Evolutionary conservation across 1,140 invertebrate genomes (phyloP).

Genomic region (Drosophila murphyi): DNA sequence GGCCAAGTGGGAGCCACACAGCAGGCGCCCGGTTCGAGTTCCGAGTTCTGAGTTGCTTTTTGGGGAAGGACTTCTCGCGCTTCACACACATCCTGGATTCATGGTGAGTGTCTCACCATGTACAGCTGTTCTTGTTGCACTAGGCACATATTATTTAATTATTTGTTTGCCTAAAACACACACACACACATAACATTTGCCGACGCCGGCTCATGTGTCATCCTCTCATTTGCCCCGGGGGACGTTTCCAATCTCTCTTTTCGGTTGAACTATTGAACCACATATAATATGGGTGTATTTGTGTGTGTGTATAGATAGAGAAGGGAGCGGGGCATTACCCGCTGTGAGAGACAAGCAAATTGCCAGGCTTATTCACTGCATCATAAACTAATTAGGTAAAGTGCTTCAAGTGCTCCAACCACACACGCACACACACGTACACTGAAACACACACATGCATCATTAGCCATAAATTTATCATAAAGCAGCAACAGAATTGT

Average conservation of each 20-base stretch:
- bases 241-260: conserved; percentile 13
- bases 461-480: too few relatives aligned
- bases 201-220: conserved; percentile 42
- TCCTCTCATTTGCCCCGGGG: conserved; percentile 12
- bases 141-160: conserved; percentile 75
- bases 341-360: conserved; percentile 49
- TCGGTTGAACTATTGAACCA: conserved; percentile 39
- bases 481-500: not conserved
- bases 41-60: conserved; percentile 48
- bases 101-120: conserved; percentile 61
- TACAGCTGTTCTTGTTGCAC: conserved; percentile 58
- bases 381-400: conserved; percentile 54
- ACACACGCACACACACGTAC: not conserved
- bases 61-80: conserved; percentile 49
- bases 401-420: conserved; percentile 39
- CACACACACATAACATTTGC: conserved; percentile 23
- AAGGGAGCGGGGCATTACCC: conserved; percentile 20
- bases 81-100: conserved; percentile 63
- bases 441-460: not conserved
- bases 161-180: conserved; percentile 66
- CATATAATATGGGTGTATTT: conserved; percentile 5
- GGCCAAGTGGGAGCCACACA: conserved; percentile 40
- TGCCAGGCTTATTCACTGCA: conserved; percentile 39
- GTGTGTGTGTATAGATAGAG: not conserved
- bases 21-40: conserved; percentile 35